Evolutionary conservation across 2,888 invertebrate genomes (phyloP), one percentile per base, ranked within the genome.

Genomic region (Laothoe populi): DNA sequence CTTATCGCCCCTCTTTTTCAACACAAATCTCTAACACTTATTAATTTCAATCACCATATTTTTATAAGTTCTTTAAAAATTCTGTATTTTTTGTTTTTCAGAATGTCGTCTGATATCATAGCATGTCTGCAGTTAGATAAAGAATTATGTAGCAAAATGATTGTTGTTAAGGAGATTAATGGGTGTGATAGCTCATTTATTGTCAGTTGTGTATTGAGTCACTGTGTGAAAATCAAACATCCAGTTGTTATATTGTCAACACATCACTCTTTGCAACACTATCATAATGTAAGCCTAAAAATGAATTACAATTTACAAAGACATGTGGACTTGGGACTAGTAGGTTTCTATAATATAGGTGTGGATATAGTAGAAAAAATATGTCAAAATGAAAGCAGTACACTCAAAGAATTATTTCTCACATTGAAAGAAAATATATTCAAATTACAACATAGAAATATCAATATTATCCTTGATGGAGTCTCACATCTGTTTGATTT

Each of bases 131-230:
- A 95, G 59, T 88, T 96, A 66, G 95, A 96, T 73, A 93, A 93
- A 71, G 87, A 93, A 59, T 84, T 94, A 57, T 79, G 87, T 31
- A 92, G 88, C 62, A 94, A 92, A 84, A 87, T 95, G 45, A 92
- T 96, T 64, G 90, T 95, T 59, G 94, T 96, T 35, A 95, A 95
- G 77, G 97, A 97, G 85, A 94, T 95, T 57, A 94, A 95, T 65
- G 93, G 95, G 59, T 94, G 95, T 70, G 96, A 97, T 81, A 95
- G 95, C 62, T 95, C 95, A 77, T 97, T 97, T 79, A 83, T 96
- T 60, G 91, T 95, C 44, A 95, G 95, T 77, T 94, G 95, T 72
- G 88, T 96, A 13, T 84, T 96, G 58, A 93, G 94, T 0, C 94
- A 96, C 71, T 94, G 94, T 40, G 79, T 95, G 59, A 94, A 94